Conservation (phyloP, 2,888 invertebrate genomes). For the Lepas anatifera region DNA sequence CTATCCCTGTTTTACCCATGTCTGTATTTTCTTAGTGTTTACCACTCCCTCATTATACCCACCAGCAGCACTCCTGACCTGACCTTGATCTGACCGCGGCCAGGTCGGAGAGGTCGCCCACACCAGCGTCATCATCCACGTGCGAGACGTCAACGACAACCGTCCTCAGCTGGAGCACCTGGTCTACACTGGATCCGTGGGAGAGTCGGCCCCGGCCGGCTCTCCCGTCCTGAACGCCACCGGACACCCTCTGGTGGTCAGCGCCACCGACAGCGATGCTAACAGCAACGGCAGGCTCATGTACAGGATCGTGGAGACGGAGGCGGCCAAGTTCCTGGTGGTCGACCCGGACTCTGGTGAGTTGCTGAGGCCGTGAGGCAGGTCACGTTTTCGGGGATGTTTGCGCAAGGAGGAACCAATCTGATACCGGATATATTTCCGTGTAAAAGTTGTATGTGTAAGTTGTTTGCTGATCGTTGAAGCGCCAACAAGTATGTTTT, state of each 20-base stretch:
- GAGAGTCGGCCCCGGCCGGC: constrained; percentile 58
- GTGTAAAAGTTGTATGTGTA: no score
- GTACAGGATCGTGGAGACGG: constrained; percentile 70
- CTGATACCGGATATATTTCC: no score
- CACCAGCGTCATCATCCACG: constrained; percentile 64
- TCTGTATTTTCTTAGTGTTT: no score
- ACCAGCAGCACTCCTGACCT: background rate
- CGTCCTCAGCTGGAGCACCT: constrained; percentile 56
- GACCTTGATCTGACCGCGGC: background rate
- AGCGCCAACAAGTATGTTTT: no score
- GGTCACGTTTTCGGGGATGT: no score
- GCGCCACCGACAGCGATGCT: constrained; percentile 71
- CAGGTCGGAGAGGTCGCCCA: constrained; percentile 52
- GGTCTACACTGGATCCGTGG: constrained; percentile 55
- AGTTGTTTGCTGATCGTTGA: no score
- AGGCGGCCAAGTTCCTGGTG: constrained; percentile 64
- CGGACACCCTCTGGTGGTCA: constrained; percentile 67
- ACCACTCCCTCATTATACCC: no score
- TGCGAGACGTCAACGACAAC: constrained; percentile 80
- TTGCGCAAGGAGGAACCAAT: no score
- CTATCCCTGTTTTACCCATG: no score
- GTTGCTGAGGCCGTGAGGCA: no score
- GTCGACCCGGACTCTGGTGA: constrained; percentile 65
- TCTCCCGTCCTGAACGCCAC: constrained; percentile 56
- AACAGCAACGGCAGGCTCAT: constrained; percentile 70